These are phyloP conservation scores for Echinops telfairi DNA, from an alignment of 2,113 vertebrate species.

Conservation along the genomic window DNA sequence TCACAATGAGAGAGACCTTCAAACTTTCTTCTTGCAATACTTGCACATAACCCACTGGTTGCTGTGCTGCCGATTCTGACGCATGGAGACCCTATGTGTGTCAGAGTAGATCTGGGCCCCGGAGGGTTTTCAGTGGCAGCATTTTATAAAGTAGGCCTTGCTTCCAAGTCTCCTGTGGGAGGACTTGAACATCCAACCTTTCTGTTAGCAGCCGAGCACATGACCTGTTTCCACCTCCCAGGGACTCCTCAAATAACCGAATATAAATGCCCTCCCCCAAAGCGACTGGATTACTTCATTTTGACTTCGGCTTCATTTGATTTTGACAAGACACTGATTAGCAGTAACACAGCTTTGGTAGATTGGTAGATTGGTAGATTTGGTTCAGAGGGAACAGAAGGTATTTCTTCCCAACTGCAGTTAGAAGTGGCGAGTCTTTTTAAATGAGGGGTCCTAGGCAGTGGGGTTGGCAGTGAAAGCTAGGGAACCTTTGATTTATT, in stretches of 20 bases:
- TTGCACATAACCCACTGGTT: background rate
- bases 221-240: background rate
- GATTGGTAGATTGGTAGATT: background rate
- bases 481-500: background rate
- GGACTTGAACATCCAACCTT: background rate
- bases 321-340: background rate
- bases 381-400: conserved; percentile 1
- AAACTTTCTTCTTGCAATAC: background rate
- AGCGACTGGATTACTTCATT: background rate
- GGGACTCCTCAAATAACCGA: background rate
- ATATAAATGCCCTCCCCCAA: background rate
- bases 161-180: background rate
- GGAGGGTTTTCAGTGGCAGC: background rate
- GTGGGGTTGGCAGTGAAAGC: background rate
- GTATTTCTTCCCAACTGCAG: background rate
- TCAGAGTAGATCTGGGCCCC: background rate
- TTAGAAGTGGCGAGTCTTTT: conserved; percentile 16
- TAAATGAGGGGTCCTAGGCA: background rate
- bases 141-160: background rate
- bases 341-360: background rate
- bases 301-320: conserved; percentile 17
- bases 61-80: background rate
- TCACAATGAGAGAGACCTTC: background rate
- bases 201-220: background rate
- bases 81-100: background rate